Base-by-base conservation (phyloP, 2,888 invertebrate genomes). In the Caenorhabditis drosophilae region DNA sequence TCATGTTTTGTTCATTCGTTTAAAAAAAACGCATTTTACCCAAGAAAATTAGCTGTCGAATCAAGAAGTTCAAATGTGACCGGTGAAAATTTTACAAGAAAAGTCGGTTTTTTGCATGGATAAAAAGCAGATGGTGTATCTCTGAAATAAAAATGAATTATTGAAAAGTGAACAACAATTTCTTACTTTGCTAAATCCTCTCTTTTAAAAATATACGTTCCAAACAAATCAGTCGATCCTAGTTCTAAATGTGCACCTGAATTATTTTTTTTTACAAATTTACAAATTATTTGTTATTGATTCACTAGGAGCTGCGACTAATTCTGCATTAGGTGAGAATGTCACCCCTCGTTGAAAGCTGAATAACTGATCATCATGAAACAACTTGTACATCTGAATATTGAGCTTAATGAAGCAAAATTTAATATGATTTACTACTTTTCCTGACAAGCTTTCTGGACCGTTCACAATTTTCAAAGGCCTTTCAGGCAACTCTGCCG, bases 351-450 rank as follows among this genome's bases (percentile, higher is more conserved):
- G 88, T 83, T 92, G 95, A 85, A 93, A 98, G 0, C 96, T 92
- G 84, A 93, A 92, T 70, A 94, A 87, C 0, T 93, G 93, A 84
- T 94, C 94, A 77, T 95, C 94, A 78, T 93, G 91, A 85, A 90
- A 95, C 42, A 93, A 86, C 34, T 90, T 73, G 57, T 78, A 80
- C 11, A 45, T 36, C 79, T 71, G 46, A 56, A 73, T 18, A 57
- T 18, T 38, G 12, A 23, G 9, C 9, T 51, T 51, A 25, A 6
- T 26, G 22, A 25, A 35, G 4, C 4, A 12, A 16, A 7, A 18
- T 36, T 22, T 22, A 12, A 22, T 18, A 22, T 12, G 7, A 44
- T 22, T 44, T 22, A 7, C 22, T 2, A 51, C 44, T 18, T 63
- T 69, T 27, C 54, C 46, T 27, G 66, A 61, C 38, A 72, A 22